These are phyloP conservation scores for Drosophila testacea DNA, from an alignment of 2,888 invertebrate genomes.

Conservation along the genomic window DNA sequence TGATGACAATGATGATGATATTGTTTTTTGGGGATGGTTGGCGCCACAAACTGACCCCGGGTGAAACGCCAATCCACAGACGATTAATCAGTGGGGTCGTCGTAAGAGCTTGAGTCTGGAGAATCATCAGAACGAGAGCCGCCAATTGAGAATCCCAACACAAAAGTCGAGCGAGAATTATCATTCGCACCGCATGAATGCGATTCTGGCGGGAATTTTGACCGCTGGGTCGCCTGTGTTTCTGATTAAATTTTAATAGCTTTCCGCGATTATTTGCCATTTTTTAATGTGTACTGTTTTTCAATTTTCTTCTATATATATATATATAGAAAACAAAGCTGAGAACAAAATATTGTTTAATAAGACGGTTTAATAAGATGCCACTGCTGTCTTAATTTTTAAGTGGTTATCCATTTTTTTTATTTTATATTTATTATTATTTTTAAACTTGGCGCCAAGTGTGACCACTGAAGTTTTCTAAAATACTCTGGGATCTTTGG, in stretches of 20 bases:
- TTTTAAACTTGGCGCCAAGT: too few species aligned
- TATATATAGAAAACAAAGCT: not conserved
- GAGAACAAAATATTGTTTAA: too few species aligned
- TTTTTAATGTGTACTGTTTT: conserved; percentile 15
- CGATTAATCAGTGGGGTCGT: conserved; percentile 67
- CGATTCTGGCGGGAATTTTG: conserved; percentile 68
- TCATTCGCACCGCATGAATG: conserved; percentile 38
- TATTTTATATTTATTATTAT: too few species aligned
- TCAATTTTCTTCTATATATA: conserved; percentile 21
- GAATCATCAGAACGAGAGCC: not conserved
- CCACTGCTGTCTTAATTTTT: too few species aligned
- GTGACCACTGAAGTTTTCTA: too few species aligned
- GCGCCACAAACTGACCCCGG: conserved; percentile 58
- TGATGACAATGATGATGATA: conserved; percentile 25
- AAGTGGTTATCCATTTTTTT: too few species aligned
- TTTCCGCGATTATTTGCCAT: conserved; percentile 69
- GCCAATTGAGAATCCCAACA: not conserved
- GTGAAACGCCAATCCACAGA: conserved; percentile 43
- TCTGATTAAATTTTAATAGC: conserved; percentile 78
- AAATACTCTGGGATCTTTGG: too few species aligned
- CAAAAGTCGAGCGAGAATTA: conserved; percentile 33
- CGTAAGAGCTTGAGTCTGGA: conserved; percentile 25
- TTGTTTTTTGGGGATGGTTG: conserved; percentile 23
- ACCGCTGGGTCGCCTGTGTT: conserved; percentile 74
- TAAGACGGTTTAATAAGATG: too few species aligned